phyloP scores from a whole-genome alignment of 2,888 invertebrate species.

The Drosophila falleni region DNA sequence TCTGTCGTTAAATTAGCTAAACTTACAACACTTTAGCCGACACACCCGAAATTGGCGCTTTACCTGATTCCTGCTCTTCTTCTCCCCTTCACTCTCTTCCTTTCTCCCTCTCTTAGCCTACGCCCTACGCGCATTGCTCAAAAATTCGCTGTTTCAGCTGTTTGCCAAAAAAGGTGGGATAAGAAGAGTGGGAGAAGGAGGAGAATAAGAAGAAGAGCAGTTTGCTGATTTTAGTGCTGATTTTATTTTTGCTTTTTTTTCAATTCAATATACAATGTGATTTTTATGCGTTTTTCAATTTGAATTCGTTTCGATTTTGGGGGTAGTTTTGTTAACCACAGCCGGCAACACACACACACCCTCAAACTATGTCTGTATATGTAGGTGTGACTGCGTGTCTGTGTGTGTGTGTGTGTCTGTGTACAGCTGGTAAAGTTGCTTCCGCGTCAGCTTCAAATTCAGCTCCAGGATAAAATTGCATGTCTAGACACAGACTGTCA shows the following conservation, averaged over 20 bases:
- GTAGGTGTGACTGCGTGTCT: constrained; percentile 29
- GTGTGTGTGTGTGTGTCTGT: constrained; percentile 30
- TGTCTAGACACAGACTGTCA: constrained; percentile 63
- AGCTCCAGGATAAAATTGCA: constrained; percentile 61
- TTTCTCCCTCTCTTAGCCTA: background rate
- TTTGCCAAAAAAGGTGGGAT: background rate
- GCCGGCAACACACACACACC: constrained; percentile 71
- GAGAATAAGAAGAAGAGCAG: background rate
- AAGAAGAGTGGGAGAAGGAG: background rate
- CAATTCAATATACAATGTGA: constrained; percentile 48
- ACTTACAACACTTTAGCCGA: constrained; percentile 22
- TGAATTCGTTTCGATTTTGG: constrained; percentile 57
- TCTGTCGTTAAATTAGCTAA: background rate
- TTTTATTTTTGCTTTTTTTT: constrained; percentile 25
- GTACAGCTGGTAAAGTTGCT: constrained; percentile 56
- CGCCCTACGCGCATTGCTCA: constrained; percentile 27
- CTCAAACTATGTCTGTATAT: constrained; percentile 55
- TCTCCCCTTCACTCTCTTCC: background rate
- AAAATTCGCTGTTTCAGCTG: constrained; percentile 43
- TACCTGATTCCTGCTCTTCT: constrained; percentile 29
- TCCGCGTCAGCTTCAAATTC: constrained; percentile 47
- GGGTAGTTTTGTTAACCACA: constrained; percentile 68
- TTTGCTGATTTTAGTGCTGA: constrained; percentile 11
- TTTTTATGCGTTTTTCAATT: constrained; percentile 55
- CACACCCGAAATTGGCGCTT: constrained; percentile 49